Evolutionary conservation across 2,888 invertebrate genomes (phyloP).

Genomic region (Pyralis farinalis): DNA sequence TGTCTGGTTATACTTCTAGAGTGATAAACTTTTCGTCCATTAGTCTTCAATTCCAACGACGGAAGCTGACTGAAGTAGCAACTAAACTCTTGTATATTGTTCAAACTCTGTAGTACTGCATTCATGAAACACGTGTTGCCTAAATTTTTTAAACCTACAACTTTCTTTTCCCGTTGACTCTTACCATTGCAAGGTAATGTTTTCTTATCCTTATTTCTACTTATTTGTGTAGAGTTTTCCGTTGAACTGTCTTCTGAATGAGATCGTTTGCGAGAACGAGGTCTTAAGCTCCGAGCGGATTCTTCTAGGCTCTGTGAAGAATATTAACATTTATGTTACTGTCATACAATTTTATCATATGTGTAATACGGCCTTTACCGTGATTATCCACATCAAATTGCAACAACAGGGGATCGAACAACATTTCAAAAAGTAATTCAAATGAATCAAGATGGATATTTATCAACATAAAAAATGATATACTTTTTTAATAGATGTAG

Average conservation of each 20-base stretch:
- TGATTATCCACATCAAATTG: too few species aligned
- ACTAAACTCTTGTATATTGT: slow-evolving; percentile 92
- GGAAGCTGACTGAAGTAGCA: slow-evolving; percentile 90
- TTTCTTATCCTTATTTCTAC: slow-evolving; percentile 56
- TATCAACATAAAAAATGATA: too few species aligned
- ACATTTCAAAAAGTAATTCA: too few species aligned
- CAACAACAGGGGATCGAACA: too few species aligned
- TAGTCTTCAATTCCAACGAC: slow-evolving; percentile 83
- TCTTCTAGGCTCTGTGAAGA: slow-evolving; percentile 65
- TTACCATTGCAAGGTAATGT: slow-evolving; percentile 62
- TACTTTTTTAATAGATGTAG: too few species aligned
- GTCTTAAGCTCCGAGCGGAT: slow-evolving; percentile 78
- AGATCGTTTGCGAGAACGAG: slow-evolving; percentile 82
- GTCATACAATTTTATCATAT: too few species aligned
- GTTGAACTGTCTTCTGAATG: slow-evolving; percentile 79
- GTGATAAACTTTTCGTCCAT: slow-evolving; percentile 82
- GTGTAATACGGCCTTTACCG: too few species aligned
- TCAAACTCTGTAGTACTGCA: slow-evolving; percentile 90
- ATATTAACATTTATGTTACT: too few species aligned
- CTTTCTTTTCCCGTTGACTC: slow-evolving; percentile 80
- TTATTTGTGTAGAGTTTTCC: slow-evolving; percentile 58
- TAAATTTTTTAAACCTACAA: slow-evolving; percentile 88
- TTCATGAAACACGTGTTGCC: slow-evolving; percentile 95
- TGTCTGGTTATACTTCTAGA: slow-evolving; percentile 83
- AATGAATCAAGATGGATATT: too few species aligned